Conservation (phyloP, 1,140 invertebrate species). For the Euglossa dilemma region DNA sequence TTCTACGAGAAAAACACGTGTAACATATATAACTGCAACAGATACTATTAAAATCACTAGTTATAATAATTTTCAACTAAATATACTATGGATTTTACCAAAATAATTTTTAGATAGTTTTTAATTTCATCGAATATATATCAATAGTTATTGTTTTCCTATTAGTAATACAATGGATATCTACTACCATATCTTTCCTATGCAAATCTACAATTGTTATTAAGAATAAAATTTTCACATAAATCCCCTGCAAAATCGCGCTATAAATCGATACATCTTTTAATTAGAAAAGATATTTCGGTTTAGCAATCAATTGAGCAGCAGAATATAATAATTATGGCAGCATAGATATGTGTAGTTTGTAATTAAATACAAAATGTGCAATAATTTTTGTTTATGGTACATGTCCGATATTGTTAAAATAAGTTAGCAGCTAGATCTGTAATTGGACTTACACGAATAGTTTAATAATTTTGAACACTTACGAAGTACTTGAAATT, state of each 20-base stretch:
- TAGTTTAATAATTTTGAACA: not conserved
- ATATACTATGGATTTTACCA: conserved; percentile 8
- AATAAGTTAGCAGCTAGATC: conserved; percentile 42
- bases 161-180: conserved; percentile 14
- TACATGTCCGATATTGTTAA: conserved; percentile 39
- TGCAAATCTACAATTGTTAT: conserved; percentile 34
- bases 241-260: conserved; percentile 4
- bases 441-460: conserved; percentile 33
- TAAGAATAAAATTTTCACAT: conserved; percentile 40
- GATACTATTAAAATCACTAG: conserved; percentile 9
- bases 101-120: conserved; percentile 13
- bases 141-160: conserved; percentile 7
- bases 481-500: not conserved
- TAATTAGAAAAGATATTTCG: not conserved
- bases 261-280: conserved; percentile 24
- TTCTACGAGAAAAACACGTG: not conserved
- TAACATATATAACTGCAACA: conserved; percentile 14
- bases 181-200: conserved; percentile 33
- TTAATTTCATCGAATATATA: not conserved
- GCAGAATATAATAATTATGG: conserved; percentile 34
- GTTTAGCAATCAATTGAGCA: not conserved
- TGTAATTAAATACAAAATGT: conserved; percentile 32
- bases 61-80: conserved; percentile 37
- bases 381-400: conserved; percentile 39
- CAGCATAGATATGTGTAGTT: conserved; percentile 41